phyloP scores from a whole-genome alignment of 1,140 invertebrate genomes.

The Brachionus angularis region DNA sequence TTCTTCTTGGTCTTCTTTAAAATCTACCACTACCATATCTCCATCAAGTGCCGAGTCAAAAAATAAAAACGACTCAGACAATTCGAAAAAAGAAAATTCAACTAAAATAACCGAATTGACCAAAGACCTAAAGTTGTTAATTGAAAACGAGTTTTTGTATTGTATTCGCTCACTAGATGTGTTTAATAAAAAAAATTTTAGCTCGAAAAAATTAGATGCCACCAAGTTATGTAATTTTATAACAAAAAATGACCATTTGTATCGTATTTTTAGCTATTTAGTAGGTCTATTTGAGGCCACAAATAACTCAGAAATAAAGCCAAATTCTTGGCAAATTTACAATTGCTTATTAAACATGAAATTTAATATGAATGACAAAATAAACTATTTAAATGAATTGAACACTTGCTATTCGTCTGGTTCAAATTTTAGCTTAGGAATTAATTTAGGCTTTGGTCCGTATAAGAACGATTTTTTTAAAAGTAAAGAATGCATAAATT shows the following conservation, averaged over 20 bases:
- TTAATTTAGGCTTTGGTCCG: conserved; percentile 5
- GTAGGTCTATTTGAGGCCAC: conserved; percentile 15
- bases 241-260: conserved; percentile 37
- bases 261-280: conserved; percentile 30
- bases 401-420: neutral
- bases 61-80: neutral
- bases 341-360: conserved; percentile 35
- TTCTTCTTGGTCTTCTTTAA: conserved; percentile 19
- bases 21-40: neutral
- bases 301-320: conserved; percentile 18
- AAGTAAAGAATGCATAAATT: conserved; percentile 30
- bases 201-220: neutral
- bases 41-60: neutral
- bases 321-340: conserved; percentile 40
- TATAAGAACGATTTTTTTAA: conserved; percentile 39
- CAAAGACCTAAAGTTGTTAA: conserved; percentile 8
- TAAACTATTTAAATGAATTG: conserved; percentile 23
- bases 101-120: neutral
- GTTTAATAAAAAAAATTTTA: neutral
- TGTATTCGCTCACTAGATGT: conserved; percentile 24
- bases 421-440: neutral
- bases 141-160: conserved; percentile 37
- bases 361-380: conserved; percentile 38
- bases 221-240: conserved; percentile 10
- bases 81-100: no score